A percentile compares a stretch with the other conserved stretches of the same genome.
phyloP scores from a whole-genome alignment of 2,888 invertebrate species.

The Liopterus haemorrhoidalis region DNA sequence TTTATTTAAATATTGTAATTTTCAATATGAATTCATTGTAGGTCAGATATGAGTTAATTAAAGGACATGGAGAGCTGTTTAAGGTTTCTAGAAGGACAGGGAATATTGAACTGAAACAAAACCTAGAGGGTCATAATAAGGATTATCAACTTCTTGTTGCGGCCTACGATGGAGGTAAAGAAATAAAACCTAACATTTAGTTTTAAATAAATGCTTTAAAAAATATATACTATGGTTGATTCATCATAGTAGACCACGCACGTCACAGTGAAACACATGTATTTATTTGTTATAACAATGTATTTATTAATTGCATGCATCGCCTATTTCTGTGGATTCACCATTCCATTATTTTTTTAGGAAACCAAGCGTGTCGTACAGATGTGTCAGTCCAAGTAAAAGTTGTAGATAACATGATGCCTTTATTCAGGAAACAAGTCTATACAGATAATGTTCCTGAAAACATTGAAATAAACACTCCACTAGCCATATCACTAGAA shows the following conservation, averaged over 20 bases:
- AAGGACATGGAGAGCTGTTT: constrained; percentile 84
- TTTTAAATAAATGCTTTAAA: not conserved
- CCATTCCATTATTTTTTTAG: constrained; percentile 41
- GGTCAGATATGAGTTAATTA: constrained; percentile 82
- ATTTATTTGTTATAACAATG: too few species aligned
- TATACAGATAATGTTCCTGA: constrained; percentile 76
- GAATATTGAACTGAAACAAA: constrained; percentile 75
- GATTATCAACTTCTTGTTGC: constrained; percentile 78
- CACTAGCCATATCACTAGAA: constrained; percentile 69
- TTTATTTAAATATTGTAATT: too few species aligned
- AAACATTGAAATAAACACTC: constrained; percentile 71
- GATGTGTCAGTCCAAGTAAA: constrained; percentile 70
- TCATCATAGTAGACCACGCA: too few species aligned
- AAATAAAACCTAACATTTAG: not conserved
- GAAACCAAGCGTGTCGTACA: constrained; percentile 65
- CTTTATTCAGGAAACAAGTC: constrained; percentile 83
- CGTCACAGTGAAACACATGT: too few species aligned
- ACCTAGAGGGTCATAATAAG: constrained; percentile 70
- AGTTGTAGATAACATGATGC: constrained; percentile 84
- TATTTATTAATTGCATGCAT: too few species aligned
- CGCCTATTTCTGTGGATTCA: constrained; percentile 3
- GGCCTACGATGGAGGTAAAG: constrained; percentile 79
- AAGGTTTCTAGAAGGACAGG: constrained; percentile 80
- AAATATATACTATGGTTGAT: too few species aligned
- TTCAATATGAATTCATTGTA: too few species aligned